Base-by-base conservation (phyloP, 2,797 vertebrate genomes). In the Poeciliopsis infans region DNA sequence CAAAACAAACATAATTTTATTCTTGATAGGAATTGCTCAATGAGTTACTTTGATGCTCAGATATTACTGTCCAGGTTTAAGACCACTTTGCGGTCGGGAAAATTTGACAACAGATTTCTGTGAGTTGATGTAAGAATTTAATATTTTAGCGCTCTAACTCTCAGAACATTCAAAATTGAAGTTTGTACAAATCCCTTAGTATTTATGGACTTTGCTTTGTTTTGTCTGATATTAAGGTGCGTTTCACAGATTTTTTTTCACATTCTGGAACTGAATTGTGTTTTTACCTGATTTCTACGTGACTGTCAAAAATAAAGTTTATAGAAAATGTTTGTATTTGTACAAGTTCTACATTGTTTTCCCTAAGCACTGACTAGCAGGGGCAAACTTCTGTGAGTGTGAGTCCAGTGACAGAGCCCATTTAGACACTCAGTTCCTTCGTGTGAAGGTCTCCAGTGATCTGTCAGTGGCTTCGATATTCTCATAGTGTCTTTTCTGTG, bases 261-360 rank as follows among this genome's bases (percentile, higher is more conserved):
- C 13, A 69, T 87, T 82, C 55, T 69, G 74, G 68, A 49, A 83
- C 55, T 86, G 28, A 18, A 70, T 46, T 18, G 39, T n/a, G 66
- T 43, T 41, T 23, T 39, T 57, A 88, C 71, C 80, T 84, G 72
- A 61, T 91, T 92, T 89, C 61, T 90, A 88, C 72, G 80, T 75
- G 87, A 71, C 78, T 85, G 68, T 79, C 85, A 78, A 33, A 89
- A 94, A 90, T 93, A 92, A 94, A 93, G 84, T 83, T 88, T 89
- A 81, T 72, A 68, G 66, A 78, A 45, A 85, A 90, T 75, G 83
- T 91, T 89, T 87, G 69, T 83, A 88, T 84, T 85, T 82, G 72
- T 23, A 83, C 43, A 25, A 83, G 78, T 77, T 86, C 12, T 83
- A 36, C 31, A 11, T 43, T 72, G 76, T 51, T 2, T 53, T 43